A percentile compares a stretch with the other conserved stretches of the same genome.
Evolutionary conservation across 1,140 invertebrate species (phyloP).

Genomic region (Eumaeus atala): DNA sequence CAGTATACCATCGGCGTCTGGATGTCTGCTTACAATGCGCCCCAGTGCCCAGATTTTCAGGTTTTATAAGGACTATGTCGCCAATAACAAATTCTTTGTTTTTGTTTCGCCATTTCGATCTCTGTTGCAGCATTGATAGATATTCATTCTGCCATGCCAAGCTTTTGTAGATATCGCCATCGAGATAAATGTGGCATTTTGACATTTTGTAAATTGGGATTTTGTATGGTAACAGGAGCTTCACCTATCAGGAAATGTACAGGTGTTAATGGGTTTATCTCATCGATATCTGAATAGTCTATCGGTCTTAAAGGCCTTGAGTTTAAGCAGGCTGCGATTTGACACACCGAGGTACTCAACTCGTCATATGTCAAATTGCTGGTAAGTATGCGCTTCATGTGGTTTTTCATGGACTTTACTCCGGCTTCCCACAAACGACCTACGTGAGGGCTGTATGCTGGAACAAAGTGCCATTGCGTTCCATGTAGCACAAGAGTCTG

Average conservation of each 20-base stretch:
- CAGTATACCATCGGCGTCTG: no score
- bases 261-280: slow-evolving; percentile 7
- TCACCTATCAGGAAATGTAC: slow-evolving; percentile 14
- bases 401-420: slow-evolving; percentile 8
- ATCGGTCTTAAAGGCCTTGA: slow-evolving; percentile 13
- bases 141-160: no score
- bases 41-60: no score
- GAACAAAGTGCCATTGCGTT: slow-evolving; percentile 14
- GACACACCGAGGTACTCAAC: background rate
- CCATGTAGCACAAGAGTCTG: slow-evolving; percentile 2
- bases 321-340: slow-evolving; percentile 17
- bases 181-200: no score
- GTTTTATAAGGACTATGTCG: no score
- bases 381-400: slow-evolving; percentile 11
- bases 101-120: no score
- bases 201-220: no score
- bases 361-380: slow-evolving; percentile 12
- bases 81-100: no score
- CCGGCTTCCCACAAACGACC: slow-evolving; percentile 12
- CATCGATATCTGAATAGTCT: slow-evolving; percentile 7
- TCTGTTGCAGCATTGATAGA: no score
- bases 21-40: no score
- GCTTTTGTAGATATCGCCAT: no score
- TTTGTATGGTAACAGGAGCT: background rate
- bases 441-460: slow-evolving; percentile 6